Evolutionary conservation across 2,888 invertebrate genomes (phyloP), one percentile per base, ranked within the genome.

Genomic region (Vandiemenella viatica): DNA sequence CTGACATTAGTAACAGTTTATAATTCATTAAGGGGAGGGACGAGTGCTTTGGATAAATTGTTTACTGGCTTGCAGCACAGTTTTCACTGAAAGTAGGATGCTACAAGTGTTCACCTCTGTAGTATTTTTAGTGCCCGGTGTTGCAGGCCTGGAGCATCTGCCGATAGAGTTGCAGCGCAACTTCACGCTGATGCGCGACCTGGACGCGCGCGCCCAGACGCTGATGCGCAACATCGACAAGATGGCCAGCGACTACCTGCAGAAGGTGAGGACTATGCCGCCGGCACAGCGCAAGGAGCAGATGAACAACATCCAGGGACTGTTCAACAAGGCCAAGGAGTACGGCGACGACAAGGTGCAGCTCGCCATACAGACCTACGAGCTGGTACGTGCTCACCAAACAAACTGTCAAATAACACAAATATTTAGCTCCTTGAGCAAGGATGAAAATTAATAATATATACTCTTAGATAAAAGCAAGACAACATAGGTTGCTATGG

Each of bases 321-420:
- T 89, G 49, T 96, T 93, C 62, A 86, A 87, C 58, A 93, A 92
- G 67, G 92, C 93, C 13, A 90, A 90, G 62, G 93, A 93, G 63
- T 92, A 89, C 64, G 92, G 92, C 2, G 96, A 96, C 63, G 95
- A 96, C 61, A 97, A 97, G 71, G 95, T 97, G 23, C 91, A 93
- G 64, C 72, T 97, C 52, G 95, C 97, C 1, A 92, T 95, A 68
- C 93, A 96, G 70, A 96, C 96, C 0, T 98, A 98, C 63, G 97
- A 98, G 71, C 71, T 96, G 67, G 75, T 75, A 58, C 58, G 58
- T 56, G 37, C 22, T 20, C 43, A 41, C n/a, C 3, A 13, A n/a
- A n/a, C n/a, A 3, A 32, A 32, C 10, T 13, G 32, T 32, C n/a
- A n/a, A n/a, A n/a, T n/a, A n/a, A n/a, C n/a, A n/a, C n/a, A n/a